Base-by-base conservation (phyloP, 2,797 vertebrate genomes). In the Sebastes alutus region DNA sequence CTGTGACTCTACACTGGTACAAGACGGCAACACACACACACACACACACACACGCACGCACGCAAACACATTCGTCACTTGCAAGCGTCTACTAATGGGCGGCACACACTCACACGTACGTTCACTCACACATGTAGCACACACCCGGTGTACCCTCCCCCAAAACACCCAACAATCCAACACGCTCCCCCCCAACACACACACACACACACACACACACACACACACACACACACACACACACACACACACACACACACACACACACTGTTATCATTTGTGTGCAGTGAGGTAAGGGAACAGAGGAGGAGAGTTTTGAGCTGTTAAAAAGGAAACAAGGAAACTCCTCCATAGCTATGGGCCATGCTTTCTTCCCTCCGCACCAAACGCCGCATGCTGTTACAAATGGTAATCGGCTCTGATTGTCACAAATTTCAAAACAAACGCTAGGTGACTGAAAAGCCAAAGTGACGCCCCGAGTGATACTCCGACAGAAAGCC, bases 391-490 rank as follows among this genome's bases (percentile, higher is more conserved):
- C 69, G 85, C 88, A 94, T 92, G 87, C 75, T 89, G 90, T 89
- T 94, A 92, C 93, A 94, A 93, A 95, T 93, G 94, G 90, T 92
- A 95, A 96, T 96, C 92, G 88, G 77, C 92, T 93, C 89, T 95
- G 92, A 94, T 94, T 93, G 94, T 92, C 93, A 95, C 95, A 93
- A 90, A 89, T 96, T 96, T 95, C 95, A 91, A 95, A 95, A 92
- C 92, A 92, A 95, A 93, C 89, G 92, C 91, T 93, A 95, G 93
- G 93, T 96, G 95, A 95, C 92, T 92, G 91, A 94, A 93, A 93
- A 95, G 93, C 92, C 94, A 95, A 94, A 94, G 94, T 92, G 92
- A 91, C 83, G 93, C 93, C 93, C 89, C 87, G 84, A 95, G 94
- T 94, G 92, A 94, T 93, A 93, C 92, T 94, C 86, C 42, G 78